Conservation (phyloP, 2,797 vertebrate species). For the Xiphophorus birchmanni region DNA sequence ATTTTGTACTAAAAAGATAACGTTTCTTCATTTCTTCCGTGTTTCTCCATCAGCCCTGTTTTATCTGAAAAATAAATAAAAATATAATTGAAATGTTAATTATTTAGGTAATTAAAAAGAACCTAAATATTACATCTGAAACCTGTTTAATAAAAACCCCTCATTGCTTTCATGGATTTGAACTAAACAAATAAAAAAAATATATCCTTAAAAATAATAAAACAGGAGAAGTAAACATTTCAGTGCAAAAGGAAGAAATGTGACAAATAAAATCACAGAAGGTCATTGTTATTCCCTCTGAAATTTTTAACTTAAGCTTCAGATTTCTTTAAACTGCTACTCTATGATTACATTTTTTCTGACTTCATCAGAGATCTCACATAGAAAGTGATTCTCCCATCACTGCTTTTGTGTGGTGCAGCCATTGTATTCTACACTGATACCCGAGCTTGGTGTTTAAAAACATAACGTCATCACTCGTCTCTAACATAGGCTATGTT, state of each 20-base stretch:
- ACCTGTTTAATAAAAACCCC: background rate
- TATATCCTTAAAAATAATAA: background rate
- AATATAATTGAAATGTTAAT: background rate
- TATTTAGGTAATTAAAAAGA: background rate
- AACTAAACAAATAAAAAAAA: background rate
- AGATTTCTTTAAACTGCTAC: conserved; percentile 1
- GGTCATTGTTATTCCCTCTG: background rate
- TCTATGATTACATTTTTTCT: background rate
- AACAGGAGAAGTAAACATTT: background rate
- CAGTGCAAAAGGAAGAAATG: background rate
- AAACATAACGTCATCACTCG: background rate
- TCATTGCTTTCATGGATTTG: background rate
- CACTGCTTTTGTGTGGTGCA: background rate
- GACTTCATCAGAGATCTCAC: background rate
- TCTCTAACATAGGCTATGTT: background rate
- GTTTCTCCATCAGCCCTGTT: background rate
- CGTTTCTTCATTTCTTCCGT: background rate
- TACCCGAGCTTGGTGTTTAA: background rate
- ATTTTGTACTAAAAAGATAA: background rate
- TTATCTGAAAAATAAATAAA: background rate
- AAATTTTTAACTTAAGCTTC: background rate
- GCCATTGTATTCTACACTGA: background rate
- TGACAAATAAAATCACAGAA: background rate
- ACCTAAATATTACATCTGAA: background rate
- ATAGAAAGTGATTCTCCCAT: background rate